Conservation (phyloP, 1,140 invertebrate species). For the Papilio machaon region DNA sequence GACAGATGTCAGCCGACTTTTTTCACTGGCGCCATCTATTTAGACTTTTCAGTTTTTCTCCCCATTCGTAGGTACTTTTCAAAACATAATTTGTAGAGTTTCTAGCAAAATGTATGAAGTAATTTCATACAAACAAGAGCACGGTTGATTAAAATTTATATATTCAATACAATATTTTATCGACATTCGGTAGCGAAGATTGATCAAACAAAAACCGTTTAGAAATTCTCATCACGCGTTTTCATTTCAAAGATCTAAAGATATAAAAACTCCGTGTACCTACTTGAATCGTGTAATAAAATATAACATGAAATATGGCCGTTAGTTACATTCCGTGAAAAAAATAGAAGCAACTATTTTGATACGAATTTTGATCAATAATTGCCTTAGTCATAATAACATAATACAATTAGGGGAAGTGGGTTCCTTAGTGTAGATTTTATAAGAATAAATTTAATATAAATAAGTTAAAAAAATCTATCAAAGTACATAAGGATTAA, state of each 20-base stretch:
- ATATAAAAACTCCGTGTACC: neutral
- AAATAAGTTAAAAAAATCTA: too few relatives aligned
- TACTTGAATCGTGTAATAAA: neutral
- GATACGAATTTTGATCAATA: neutral
- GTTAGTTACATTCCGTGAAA: neutral
- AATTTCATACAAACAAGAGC: neutral
- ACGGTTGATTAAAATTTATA: neutral
- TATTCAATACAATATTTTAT: neutral
- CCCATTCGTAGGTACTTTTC: neutral
- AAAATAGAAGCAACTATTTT: neutral
- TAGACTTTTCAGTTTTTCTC: too few relatives aligned
- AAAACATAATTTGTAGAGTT: neutral
- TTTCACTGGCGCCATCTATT: too few relatives aligned
- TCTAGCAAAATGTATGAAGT: neutral
- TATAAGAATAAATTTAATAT: neutral
- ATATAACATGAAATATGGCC: neutral
- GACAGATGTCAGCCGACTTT: too few relatives aligned
- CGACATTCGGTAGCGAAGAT: neutral
- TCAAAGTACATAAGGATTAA: too few relatives aligned
- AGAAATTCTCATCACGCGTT: neutral
- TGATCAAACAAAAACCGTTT: conserved; percentile 7
- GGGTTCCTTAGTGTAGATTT: neutral
- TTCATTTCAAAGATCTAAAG: neutral
- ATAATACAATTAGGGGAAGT: too few relatives aligned
- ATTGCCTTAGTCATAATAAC: neutral